Conservation (phyloP, 2,888 invertebrate genomes). For the Toxonevra muliebris region DNA sequence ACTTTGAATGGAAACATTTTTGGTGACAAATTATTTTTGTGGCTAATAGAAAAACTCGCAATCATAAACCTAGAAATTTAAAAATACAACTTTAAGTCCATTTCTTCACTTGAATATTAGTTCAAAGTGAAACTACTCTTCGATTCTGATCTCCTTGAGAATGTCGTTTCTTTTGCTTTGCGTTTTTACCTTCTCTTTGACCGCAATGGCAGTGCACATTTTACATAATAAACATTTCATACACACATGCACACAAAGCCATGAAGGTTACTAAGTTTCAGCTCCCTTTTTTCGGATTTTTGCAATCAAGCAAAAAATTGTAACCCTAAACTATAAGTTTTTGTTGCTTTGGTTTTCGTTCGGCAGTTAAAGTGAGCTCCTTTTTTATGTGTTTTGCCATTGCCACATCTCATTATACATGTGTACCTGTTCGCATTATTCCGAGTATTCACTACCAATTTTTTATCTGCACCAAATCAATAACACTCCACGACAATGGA, state of each 20-base stretch:
- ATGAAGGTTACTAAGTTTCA: background rate
- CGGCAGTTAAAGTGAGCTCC: background rate
- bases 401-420: background rate
- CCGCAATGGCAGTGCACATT: conserved; percentile 17
- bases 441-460: background rate
- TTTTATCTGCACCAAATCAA: background rate
- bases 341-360: background rate
- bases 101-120: too few relatives aligned
- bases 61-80: too few relatives aligned
- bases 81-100: too few relatives aligned
- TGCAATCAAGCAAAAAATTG: background rate
- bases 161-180: background rate
- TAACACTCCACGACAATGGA: background rate
- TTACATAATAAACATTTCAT: background rate
- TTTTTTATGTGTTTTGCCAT: background rate
- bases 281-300: background rate
- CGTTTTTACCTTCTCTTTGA: conserved; percentile 21
- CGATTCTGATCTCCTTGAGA: background rate
- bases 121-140: background rate
- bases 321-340: background rate
- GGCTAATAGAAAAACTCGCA: too few relatives aligned
- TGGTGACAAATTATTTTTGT: too few relatives aligned
- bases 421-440: background rate
- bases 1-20: too few relatives aligned
- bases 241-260: background rate